These are phyloP conservation scores for Hydroisotoma schaefferi DNA, from an alignment of 2,888 invertebrate species.

Conservation along the genomic window DNA sequence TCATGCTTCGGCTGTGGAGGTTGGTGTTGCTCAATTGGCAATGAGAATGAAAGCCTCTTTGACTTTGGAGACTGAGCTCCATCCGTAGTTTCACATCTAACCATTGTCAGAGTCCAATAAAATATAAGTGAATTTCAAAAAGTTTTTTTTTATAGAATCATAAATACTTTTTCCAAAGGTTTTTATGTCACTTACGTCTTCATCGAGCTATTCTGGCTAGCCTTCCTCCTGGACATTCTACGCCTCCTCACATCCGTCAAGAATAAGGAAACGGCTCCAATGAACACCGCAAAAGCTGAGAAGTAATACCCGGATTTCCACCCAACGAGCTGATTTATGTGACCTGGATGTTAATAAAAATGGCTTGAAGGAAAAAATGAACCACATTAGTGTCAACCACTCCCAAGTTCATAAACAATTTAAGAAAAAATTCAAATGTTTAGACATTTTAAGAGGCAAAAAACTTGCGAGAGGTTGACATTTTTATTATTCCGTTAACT, in stretches of 20 bases:
- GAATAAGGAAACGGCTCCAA: conserved; percentile 72
- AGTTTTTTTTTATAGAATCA: neutral
- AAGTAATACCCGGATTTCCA: conserved; percentile 78
- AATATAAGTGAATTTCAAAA: neutral
- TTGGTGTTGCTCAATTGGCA: conserved; percentile 42
- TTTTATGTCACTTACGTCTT: conserved; percentile 31
- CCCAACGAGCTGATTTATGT: conserved; percentile 66
- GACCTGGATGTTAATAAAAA: too few relatives aligned
- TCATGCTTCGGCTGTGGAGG: conserved; percentile 38
- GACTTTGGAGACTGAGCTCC: conserved; percentile 55
- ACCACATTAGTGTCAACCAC: neutral
- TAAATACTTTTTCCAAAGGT: neutral
- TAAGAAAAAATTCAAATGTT: neutral
- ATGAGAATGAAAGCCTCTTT: conserved; percentile 52
- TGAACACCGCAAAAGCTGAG: conserved; percentile 71
- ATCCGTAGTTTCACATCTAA: conserved; percentile 51
- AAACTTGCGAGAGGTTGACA: too few relatives aligned
- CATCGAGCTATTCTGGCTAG: conserved; percentile 37
- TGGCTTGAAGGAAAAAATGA: neutral
- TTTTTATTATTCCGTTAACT: too few relatives aligned
- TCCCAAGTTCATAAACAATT: neutral
- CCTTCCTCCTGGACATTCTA: conserved; percentile 50
- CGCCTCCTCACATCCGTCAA: conserved; percentile 74
- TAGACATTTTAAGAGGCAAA: neutral
- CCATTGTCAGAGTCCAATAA: neutral